Base-by-base conservation (phyloP, 2,113 vertebrate genomes). In the Gadus chalcogrammus region DNA sequence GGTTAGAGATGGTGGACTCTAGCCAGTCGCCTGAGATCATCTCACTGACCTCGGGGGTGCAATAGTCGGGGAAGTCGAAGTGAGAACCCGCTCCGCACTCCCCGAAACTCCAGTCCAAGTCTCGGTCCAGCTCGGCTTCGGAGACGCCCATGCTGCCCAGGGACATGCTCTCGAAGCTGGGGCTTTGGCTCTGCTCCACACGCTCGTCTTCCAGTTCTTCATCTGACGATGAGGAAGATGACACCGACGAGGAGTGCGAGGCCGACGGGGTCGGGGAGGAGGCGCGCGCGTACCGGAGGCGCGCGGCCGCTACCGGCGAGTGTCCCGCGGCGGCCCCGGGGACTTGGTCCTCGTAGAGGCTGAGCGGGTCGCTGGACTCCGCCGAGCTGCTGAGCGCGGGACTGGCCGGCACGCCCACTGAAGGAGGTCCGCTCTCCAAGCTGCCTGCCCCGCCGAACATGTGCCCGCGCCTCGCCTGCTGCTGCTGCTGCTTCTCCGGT, bases 11-110 rank as follows among this genome's bases (percentile, higher is more conserved):
- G 88, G 95, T 99, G 90, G 97, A 97, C 91, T 98, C 97, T 80
- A 98, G 94, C 96, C 96, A 98, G 93, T 99, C 97, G 82, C 97
- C 97, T 71, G 96, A 97, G 90, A 99, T 98, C 96, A 99, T 95
- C 90, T 99, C 97, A 92, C 95, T 99, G 91, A 99, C 96, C 93
- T 99, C 97, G 52, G 96, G 97, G 61, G 97, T 99, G 92, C 97
- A 98, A 92, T 99, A 99, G 93, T 99, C 97, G 84, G 97, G 96
- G 87, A 99, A 99, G 90, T 99, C 97, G 80, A 99, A 99, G 90
- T 99, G 97, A 69, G 97, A 99, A 28, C 95, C 96, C 28, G 95
- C 95, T 78, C 96, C 96, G 60, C 95, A 93, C 90, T 97, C 88
- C 59, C 88, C 95, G 70, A 98, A 93, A 89, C 93, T 94, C 92